These are phyloP conservation scores for Crenichthys baileyi DNA, from an alignment of 2,797 vertebrate species.

Conservation along the genomic window DNA sequence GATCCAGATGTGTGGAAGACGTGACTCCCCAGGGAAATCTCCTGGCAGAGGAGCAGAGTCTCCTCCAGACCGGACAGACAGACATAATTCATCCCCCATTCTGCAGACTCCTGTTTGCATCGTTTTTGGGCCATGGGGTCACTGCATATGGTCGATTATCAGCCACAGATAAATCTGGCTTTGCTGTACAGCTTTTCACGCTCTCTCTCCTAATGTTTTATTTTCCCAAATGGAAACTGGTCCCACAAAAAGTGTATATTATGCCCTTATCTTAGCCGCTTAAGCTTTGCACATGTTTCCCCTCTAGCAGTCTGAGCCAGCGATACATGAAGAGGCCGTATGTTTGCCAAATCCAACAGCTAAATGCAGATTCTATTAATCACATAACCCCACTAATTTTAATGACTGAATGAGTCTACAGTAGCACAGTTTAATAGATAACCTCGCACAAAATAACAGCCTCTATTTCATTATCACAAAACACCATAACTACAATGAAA, in stretches of 20 bases:
- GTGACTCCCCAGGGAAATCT: conserved; percentile 54
- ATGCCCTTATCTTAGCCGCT: neutral
- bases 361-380: neutral
- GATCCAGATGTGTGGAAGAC: conserved; percentile 68
- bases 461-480: neutral
- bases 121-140: conserved; percentile 38
- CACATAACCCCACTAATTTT: neutral
- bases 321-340: neutral
- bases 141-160: conserved; percentile 25
- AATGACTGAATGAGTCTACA: neutral
- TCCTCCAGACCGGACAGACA: conserved; percentile 48
- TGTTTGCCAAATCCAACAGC: conserved; percentile 6
- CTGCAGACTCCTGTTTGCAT: conserved; percentile 39
- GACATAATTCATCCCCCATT: conserved; percentile 60
- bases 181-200: neutral
- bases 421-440: neutral
- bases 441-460: neutral
- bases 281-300: neutral
- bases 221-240: neutral
- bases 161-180: conserved; percentile 26
- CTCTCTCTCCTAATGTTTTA: neutral
- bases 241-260: neutral
- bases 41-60: conserved; percentile 50
- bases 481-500: neutral
- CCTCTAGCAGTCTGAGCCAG: neutral